Conservation (phyloP, 2,888 invertebrate species). For the Pristionchus fissidentatus region DNA sequence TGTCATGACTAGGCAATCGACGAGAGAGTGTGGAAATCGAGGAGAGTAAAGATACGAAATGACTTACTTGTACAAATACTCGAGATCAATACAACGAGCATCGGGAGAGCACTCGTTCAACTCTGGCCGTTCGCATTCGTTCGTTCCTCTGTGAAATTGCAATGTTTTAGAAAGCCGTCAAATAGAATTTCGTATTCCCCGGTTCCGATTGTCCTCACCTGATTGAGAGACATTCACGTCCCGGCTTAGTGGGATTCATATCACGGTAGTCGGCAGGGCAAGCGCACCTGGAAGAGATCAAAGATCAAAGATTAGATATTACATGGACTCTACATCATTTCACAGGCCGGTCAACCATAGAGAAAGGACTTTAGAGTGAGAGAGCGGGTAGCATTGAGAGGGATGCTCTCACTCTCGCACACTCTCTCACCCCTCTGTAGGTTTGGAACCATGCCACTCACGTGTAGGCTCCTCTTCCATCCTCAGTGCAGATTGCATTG, state of each 20-base stretch:
- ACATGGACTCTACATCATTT: no score
- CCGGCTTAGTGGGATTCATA: slow-evolving; percentile 63
- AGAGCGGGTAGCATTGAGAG: neutral
- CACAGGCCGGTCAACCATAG: no score
- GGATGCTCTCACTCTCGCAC: no score
- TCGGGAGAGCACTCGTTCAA: slow-evolving; percentile 69
- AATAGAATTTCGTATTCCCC: neutral
- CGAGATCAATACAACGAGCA: slow-evolving; percentile 67
- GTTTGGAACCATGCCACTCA: no score
- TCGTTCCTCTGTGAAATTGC: slow-evolving; percentile 56
- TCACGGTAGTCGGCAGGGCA: slow-evolving; percentile 67
- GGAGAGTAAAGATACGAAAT: neutral
- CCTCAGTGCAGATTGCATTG: slow-evolving; percentile 62
- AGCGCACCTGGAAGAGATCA: slow-evolving; percentile 51
- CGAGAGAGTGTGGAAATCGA: neutral
- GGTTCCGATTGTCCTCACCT: neutral
- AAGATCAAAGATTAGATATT: no score
- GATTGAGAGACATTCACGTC: slow-evolving; percentile 62
- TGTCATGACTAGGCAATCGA: neutral
- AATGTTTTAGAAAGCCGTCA: neutral
- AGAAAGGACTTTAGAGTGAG: neutral
- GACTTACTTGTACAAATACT: slow-evolving; percentile 64
- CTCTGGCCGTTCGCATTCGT: slow-evolving; percentile 67
- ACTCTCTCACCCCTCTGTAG: no score
- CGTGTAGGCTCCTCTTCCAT: slow-evolving; percentile 57